Conservation (phyloP, 2,113 vertebrate genomes). For the Prietella phreatophila region DNA sequence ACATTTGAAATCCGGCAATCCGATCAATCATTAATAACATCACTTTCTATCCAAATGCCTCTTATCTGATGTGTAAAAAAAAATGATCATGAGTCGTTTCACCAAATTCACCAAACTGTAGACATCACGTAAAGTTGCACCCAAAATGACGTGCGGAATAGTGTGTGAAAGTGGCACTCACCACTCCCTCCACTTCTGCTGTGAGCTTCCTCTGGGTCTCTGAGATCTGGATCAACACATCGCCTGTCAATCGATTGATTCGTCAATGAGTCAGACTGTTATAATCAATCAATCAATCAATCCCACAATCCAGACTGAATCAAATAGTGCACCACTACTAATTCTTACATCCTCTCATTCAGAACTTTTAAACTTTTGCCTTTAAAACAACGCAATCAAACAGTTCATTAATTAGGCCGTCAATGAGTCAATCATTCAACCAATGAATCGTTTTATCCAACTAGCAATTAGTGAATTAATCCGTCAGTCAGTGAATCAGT, state of each 20-base stretch:
- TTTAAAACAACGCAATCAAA: not conserved
- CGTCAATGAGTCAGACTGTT: not conserved
- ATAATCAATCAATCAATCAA: not conserved
- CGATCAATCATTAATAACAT: not conserved
- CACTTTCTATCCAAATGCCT: not conserved
- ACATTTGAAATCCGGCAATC: not conserved
- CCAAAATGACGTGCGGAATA: not conserved
- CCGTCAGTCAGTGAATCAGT: not conserved
- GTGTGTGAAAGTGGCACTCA: constrained; percentile 51
- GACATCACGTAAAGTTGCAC: not conserved
- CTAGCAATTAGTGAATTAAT: not conserved
- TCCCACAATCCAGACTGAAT: not conserved
- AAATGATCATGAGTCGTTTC: not conserved
- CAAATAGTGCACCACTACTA: not conserved
- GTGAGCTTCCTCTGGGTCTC: constrained; percentile 85
- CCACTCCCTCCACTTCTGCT: constrained; percentile 89
- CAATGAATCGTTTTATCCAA: not conserved
- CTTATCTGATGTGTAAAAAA: not conserved
- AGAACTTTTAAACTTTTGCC: not conserved
- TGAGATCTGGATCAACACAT: constrained; percentile 91
- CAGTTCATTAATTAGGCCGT: not conserved
- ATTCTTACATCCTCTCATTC: not conserved
- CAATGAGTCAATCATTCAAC: not conserved
- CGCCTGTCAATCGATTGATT: constrained; percentile 70
- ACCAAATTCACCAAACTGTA: not conserved